Evolutionary conservation across 2,113 vertebrate genomes (phyloP).

Genomic region (Psophia crepitans): DNA sequence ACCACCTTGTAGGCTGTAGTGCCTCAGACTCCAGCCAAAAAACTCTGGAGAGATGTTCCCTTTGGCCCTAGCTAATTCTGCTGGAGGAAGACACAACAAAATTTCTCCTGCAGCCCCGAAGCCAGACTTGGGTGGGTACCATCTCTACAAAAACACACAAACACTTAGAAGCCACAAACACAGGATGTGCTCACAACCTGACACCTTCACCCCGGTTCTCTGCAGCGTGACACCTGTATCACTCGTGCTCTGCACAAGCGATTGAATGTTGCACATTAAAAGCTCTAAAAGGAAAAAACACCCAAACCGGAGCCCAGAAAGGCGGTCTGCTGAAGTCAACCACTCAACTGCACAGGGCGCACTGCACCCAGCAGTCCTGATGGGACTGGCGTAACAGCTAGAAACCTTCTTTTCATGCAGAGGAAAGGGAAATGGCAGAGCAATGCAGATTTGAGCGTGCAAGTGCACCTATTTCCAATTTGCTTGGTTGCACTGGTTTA

Average conservation of each 20-base stretch:
- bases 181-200: not conserved
- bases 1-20: not conserved
- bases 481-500: not conserved
- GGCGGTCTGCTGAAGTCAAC: not conserved
- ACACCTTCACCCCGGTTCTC: not conserved
- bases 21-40: not conserved
- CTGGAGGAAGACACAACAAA: not conserved
- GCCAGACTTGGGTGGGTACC: not conserved
- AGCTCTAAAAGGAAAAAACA: not conserved
- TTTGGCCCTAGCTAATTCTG: not conserved
- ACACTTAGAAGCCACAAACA: not conserved
- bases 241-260: not conserved
- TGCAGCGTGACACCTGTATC: not conserved
- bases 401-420: not conserved
- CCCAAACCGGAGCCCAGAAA: not conserved
- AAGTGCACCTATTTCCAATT: not conserved
- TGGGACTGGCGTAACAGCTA: not conserved
- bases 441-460: fast-evolving
- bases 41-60: not conserved
- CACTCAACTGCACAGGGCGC: not conserved
- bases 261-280: not conserved
- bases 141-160: not conserved
- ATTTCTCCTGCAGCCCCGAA: not conserved
- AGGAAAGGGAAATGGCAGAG: not conserved
- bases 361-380: not conserved